Evolutionary conservation across 2,113 vertebrate species (phyloP).

Genomic region (Pluvianellus socialis): DNA sequence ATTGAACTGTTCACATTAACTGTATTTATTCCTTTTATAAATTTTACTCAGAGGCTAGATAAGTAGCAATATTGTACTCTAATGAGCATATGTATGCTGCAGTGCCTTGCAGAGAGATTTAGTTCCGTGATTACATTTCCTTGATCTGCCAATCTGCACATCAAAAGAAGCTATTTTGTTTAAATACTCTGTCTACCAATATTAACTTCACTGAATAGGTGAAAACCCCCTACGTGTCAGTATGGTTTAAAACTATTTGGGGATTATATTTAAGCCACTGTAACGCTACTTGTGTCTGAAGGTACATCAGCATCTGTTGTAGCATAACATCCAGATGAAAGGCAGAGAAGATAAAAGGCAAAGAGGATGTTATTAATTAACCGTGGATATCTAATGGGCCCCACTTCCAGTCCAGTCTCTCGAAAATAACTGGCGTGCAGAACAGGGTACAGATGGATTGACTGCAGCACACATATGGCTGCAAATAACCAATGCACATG

Average conservation of each 20-base stretch:
- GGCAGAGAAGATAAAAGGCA: conserved; percentile 49
- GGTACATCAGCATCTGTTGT: conserved; percentile 1
- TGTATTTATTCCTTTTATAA: conserved; percentile 27
- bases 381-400: neutral
- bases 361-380: conserved; percentile 47
- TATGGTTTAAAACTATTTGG: conserved; percentile 3
- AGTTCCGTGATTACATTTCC: conserved; percentile 33
- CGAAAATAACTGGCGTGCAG: neutral
- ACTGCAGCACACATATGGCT: neutral
- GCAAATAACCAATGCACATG: neutral
- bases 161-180: conserved; percentile 56
- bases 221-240: neutral
- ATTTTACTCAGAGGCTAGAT: neutral
- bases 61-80: conserved; percentile 13
- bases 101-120: conserved; percentile 25
- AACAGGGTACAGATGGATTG: neutral
- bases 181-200: conserved; percentile 29
- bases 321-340: conserved; percentile 44
- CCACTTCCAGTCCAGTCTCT: neutral
- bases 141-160: conserved; percentile 59
- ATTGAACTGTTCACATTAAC: neutral
- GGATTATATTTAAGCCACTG: conserved; percentile 29
- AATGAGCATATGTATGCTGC: conserved; percentile 9
- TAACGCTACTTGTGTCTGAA: conserved; percentile 2
- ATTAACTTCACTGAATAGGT: conserved; percentile 2